phyloP scores from a whole-genome alignment of 2,797 vertebrate genomes.

The Mormyrops boulengeri region DNA sequence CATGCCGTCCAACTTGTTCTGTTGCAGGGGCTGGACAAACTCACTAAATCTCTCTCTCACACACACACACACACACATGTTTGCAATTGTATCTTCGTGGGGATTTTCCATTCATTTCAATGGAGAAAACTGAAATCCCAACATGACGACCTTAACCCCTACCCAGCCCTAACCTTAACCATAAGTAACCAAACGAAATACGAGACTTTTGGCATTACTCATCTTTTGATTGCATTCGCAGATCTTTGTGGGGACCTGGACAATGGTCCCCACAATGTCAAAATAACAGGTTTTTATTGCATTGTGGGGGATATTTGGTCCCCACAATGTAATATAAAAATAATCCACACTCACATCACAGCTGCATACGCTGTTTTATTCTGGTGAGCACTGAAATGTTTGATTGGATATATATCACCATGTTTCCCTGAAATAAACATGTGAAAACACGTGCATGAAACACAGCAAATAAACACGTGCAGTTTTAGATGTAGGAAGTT shows the following conservation, averaged over 20 bases:
- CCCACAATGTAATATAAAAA: neutral
- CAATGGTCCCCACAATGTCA: too few species aligned
- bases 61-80: neutral
- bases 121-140: neutral
- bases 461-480: neutral
- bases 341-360: constrained; percentile 2
- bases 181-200: neutral
- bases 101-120: neutral
- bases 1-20: neutral
- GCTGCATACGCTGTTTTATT: neutral
- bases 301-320: neutral
- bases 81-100: too few species aligned
- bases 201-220: neutral
- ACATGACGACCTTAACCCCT: neutral
- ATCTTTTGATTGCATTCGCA: neutral
- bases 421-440: neutral
- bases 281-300: too few species aligned
- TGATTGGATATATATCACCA: neutral
- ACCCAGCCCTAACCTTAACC: neutral
- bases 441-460: neutral
- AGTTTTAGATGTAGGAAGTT: neutral
- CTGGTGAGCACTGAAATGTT: neutral
- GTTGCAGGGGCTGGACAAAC: constrained; percentile 8
- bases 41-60: neutral
- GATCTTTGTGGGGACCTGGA: neutral